A percentile compares a stretch with the other conserved stretches of the same genome.
phyloP scores from a whole-genome alignment of 2,113 vertebrate species.

The Phoenicopterus ruber region DNA sequence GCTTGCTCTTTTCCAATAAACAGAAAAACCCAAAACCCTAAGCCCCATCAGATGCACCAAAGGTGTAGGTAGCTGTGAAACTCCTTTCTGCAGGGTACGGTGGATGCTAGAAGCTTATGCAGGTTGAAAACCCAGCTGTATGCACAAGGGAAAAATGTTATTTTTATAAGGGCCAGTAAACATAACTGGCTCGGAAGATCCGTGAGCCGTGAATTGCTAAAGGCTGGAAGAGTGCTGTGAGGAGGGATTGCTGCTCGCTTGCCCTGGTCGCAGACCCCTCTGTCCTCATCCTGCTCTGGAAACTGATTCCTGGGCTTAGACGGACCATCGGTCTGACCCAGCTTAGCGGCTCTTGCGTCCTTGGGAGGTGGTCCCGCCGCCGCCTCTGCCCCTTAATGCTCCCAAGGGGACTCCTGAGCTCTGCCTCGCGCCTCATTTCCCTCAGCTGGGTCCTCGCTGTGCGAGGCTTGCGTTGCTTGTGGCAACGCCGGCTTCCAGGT shows the following conservation, averaged over 20 bases:
- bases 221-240: not conserved
- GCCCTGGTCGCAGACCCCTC: not conserved
- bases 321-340: not conserved
- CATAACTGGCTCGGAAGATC: not conserved
- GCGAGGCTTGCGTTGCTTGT: not conserved
- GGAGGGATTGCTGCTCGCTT: not conserved
- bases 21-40: not conserved
- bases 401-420: not conserved
- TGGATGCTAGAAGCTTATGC: not conserved
- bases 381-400: not conserved
- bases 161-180: not conserved
- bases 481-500: not conserved
- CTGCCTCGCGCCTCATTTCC: not conserved
- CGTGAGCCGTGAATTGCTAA: rapidly evolving
- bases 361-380: not conserved
- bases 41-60: not conserved
- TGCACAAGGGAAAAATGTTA: not conserved
- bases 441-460: not conserved
- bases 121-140: not conserved
- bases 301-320: not conserved
- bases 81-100: not conserved
- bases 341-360: not conserved
- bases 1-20: not conserved
- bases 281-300: not conserved
- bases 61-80: not conserved